These are phyloP conservation scores for Chelonoidis abingdonii DNA, from an alignment of 2,113 vertebrate genomes.

Conservation along the genomic window DNA sequence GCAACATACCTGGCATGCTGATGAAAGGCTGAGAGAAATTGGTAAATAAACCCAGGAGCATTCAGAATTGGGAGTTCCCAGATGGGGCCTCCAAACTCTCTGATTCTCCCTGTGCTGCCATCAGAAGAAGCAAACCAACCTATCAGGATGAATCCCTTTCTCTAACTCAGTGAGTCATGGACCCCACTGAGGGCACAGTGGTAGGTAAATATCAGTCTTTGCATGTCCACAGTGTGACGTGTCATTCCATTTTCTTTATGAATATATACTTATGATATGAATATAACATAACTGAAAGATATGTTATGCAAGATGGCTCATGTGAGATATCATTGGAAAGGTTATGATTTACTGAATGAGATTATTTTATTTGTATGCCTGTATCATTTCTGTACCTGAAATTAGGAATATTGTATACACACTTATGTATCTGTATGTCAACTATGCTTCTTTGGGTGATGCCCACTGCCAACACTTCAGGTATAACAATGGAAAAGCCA, in stretches of 20 bases:
- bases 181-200: neutral
- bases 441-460: too few species aligned
- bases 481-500: neutral
- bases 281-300: too few species aligned
- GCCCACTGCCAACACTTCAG: too few species aligned
- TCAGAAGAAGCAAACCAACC: neutral
- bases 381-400: too few species aligned
- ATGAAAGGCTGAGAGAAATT: neutral
- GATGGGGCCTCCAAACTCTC: neutral
- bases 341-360: too few species aligned
- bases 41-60: fast-evolving
- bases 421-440: too few species aligned
- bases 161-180: neutral
- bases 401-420: too few species aligned
- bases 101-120: neutral
- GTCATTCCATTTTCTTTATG: too few species aligned
- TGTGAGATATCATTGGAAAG: too few species aligned
- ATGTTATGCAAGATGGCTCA: too few species aligned
- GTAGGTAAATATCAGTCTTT: neutral
- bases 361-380: too few species aligned
- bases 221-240: neutral
- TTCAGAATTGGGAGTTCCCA: neutral
- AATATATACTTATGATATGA: too few species aligned
- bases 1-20: neutral
- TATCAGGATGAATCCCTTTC: neutral